Base-by-base conservation (phyloP, 1,140 invertebrate genomes). In the Lineus longissimus region DNA sequence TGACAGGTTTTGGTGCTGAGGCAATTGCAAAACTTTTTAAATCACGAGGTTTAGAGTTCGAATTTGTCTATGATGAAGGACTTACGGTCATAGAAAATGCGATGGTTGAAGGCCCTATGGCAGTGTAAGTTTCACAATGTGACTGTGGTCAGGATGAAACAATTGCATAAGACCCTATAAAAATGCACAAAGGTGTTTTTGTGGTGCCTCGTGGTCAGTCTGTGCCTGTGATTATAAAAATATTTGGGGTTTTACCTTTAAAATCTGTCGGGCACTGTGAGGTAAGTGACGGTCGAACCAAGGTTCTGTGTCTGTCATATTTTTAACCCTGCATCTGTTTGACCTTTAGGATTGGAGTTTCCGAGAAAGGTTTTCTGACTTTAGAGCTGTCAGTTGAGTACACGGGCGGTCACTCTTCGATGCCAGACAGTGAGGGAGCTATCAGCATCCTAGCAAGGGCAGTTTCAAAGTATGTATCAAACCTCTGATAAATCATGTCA, bases 41-140 rank as follows among this genome's bases (percentile, higher is more conserved):
- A 59, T 64, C 68, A 0, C 63, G 80, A 57, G 77, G 79, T 17
- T 74, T 84, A 1, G 61, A 76, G 29, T 65, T 87, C 9, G 84
- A 86, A 67, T 87, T 85, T 70, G 66, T 87, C 11, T 64, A 86
- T 11, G 86, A 87, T 73, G 86, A 87, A 73, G 86, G 86, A 13
- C 69, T 79, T 33, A 75, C 80, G 40, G 71, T 87, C 4, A 22
- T 80, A 7, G 74, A 82, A 64, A 74, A 76, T 11, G 73, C 78
- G 30, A 83, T 82, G 23, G 65, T 85, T 23, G 67, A 73, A 1
- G 71, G 64, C 31, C 83, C 83, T 47, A 73, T 85, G 29, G 84
- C 81, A n/a, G 60, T 84, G 85, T 85, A 75, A 73, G 79, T 74
- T 33, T 51, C 47, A 22, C 23, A 4, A 7, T 58, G 33, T 36